Conservation (phyloP, 2,888 invertebrate genomes). For the Lampropteryx suffumata region DNA sequence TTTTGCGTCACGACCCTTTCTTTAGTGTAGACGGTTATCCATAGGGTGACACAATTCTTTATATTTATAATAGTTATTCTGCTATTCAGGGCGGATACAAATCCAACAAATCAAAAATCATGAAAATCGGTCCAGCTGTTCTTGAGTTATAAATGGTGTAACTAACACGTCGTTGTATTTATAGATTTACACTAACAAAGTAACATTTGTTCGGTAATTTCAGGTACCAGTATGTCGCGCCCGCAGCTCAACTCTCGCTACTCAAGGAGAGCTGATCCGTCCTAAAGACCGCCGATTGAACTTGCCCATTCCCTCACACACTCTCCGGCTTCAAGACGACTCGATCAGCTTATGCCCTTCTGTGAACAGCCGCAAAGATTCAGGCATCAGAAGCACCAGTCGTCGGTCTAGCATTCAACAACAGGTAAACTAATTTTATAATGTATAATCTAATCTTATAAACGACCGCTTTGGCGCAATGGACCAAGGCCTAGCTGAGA, state of each 20-base stretch:
- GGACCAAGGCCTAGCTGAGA: too few relatives aligned
- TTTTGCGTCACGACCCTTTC: too few relatives aligned
- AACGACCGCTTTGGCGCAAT: too few relatives aligned
- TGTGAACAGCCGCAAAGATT: slow-evolving; percentile 93
- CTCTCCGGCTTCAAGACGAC: slow-evolving; percentile 78
- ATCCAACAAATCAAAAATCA: too few relatives aligned
- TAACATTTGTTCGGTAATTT: not conserved
- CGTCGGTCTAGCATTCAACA: slow-evolving; percentile 93
- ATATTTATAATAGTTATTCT: too few relatives aligned
- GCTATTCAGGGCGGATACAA: too few relatives aligned
- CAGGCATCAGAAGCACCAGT: slow-evolving; percentile 93
- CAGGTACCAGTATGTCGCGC: slow-evolving; percentile 75
- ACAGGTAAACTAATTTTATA: slow-evolving; percentile 80
- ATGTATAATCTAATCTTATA: too few relatives aligned
- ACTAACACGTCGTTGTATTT: too few relatives aligned
- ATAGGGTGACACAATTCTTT: too few relatives aligned
- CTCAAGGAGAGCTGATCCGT: slow-evolving; percentile 64
- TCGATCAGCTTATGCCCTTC: slow-evolving; percentile 88
- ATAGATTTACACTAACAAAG: not conserved
- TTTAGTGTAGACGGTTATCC: too few relatives aligned
- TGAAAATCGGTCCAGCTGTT: too few relatives aligned
- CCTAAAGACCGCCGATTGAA: slow-evolving; percentile 70
- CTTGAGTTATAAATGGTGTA: too few relatives aligned
- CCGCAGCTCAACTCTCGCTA: slow-evolving; percentile 74
- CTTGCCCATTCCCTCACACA: slow-evolving; percentile 69